phyloP scores from a whole-genome alignment of 2,797 vertebrate genomes.

The Sitta carolinensis region DNA sequence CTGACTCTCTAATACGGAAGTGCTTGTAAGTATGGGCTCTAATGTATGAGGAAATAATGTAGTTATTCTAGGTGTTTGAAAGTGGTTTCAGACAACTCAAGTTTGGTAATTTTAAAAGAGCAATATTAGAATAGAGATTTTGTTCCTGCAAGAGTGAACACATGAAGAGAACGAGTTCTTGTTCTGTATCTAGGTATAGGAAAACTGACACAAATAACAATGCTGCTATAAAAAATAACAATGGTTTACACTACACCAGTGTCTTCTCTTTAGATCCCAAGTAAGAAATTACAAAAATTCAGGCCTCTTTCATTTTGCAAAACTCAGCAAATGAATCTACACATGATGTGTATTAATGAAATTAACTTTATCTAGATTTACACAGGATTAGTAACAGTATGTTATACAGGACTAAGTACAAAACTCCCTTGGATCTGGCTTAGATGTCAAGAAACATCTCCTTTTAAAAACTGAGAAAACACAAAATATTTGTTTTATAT shows the following conservation, averaged over 20 bases:
- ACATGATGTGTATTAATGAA: background rate
- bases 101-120: background rate
- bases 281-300: background rate
- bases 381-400: background rate
- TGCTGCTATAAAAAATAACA: background rate
- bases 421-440: background rate
- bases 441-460: background rate
- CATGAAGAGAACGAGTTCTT: background rate
- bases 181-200: background rate
- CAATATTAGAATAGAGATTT: background rate
- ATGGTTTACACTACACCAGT: fast-evolving
- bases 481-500: background rate
- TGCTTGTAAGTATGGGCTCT: background rate
- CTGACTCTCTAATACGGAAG: background rate
- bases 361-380: background rate
- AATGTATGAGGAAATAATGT: background rate
- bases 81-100: background rate
- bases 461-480: background rate
- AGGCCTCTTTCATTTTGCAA: background rate
- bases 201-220: background rate
- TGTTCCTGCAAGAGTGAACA: background rate
- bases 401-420: background rate
- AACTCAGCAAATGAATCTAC: background rate
- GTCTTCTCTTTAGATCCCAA: background rate
- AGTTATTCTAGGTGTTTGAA: background rate